Base-by-base conservation (phyloP, 2,113 vertebrate genomes). In the Plectropomus leopardus region DNA sequence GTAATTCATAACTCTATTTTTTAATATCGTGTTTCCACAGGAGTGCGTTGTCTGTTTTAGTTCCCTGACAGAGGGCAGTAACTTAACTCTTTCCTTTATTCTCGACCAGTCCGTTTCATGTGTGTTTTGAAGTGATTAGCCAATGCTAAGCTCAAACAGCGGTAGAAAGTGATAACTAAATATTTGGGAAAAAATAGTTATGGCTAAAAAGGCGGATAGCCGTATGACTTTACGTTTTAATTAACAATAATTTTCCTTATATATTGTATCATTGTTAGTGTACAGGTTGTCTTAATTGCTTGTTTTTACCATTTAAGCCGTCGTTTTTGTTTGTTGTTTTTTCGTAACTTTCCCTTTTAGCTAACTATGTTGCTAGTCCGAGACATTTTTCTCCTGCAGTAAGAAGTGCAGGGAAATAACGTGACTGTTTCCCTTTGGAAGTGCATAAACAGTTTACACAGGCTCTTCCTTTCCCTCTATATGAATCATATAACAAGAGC, bases 401-500 rank as follows among this genome's bases (percentile, higher is more conserved):
- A 5, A 64, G 30, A 68, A 47, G 32, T 74, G 13, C n/a, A 17
- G 50, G 60, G 58, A 79, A 77, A 84, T 63, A 82, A 57, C 51
- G 76, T 47, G 70, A 70, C 48, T 80, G 47, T 79, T 85, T 86
- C 55, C 44, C 50, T 69, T 50, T 82, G 75, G 73, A 80, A 13
- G 54, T 23, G 24, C 28, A 64, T 79, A 88, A 90, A 93, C 82
- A 89, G 88, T 92, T 93, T 91, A 91, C 76, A 74, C 68, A 85
- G 72, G 64, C 82, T 83, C 87, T 89, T 89, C 90, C 88, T 82
- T 32, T 78, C 34, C 42, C 70, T 75, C 79, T 76, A 82, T 89
- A 89, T 90, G 88, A 93, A 83, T 94, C 89, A 85, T 86, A 88
- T 80, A 91, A 89, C 84, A 61, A 69, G 86, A 91, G 86, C 86